phyloP scores from a whole-genome alignment of 1,140 invertebrate genomes.

The Hypothenemus hampei region DNA sequence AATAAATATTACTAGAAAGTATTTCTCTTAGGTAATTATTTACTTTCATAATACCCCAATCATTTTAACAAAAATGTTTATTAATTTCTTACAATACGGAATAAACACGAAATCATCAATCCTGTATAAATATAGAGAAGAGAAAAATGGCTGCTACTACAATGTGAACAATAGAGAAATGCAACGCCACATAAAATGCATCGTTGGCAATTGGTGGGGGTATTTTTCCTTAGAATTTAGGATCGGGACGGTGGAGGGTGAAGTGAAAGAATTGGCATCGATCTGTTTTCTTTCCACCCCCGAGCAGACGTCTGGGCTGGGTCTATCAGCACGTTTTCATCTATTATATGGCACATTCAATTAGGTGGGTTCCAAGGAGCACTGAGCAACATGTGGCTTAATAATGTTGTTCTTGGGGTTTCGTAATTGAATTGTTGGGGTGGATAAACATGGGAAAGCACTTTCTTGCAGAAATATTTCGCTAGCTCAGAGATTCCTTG shows the following conservation, averaged over 20 bases:
- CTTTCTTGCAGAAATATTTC: slow-evolving; percentile 12
- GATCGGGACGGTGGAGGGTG: slow-evolving; percentile 21
- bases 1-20: no score
- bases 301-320: slow-evolving; percentile 42
- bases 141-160: slow-evolving; percentile 10
- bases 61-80: no score
- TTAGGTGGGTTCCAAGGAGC: slow-evolving; percentile 30
- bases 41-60: no score
- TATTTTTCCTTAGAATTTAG: neutral
- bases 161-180: slow-evolving; percentile 11
- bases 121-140: no score
- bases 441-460: slow-evolving; percentile 21
- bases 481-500: no score
- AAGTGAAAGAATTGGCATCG: slow-evolving; percentile 34
- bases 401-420: slow-evolving; percentile 26
- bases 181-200: slow-evolving; percentile 11
- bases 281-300: slow-evolving; percentile 36
- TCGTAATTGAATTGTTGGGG: slow-evolving; percentile 26
- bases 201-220: slow-evolving; percentile 12
- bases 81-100: no score
- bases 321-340: slow-evolving; percentile 33
- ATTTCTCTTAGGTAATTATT: no score
- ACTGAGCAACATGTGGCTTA: slow-evolving; percentile 31
- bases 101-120: no score
- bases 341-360: slow-evolving; percentile 36